Evolutionary conservation across 2,113 vertebrate species (phyloP).

Genomic region (Aleadryas rufinucha): DNA sequence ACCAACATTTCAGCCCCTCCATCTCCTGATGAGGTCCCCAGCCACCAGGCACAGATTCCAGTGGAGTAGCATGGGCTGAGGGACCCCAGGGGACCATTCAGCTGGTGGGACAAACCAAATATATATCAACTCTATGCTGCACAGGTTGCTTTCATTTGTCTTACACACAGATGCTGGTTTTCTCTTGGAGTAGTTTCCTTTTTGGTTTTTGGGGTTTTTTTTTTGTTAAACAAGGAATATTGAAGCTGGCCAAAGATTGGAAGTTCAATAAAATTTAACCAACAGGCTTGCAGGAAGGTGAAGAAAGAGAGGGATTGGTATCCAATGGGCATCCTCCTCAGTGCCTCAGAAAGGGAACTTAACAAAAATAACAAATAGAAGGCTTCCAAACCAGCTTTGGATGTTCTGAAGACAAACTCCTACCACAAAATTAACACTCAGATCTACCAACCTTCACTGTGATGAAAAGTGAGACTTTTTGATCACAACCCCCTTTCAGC

Average conservation of each 20-base stretch:
- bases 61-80: background rate
- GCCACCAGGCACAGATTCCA: background rate
- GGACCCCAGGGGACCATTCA: background rate
- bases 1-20: background rate
- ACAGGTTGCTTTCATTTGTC: background rate
- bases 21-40: background rate
- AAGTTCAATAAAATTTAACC: background rate
- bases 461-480: background rate
- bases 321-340: background rate
- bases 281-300: background rate
- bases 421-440: background rate
- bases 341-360: background rate
- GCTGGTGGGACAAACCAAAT: background rate
- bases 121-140: too few species aligned
- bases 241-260: background rate
- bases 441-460: background rate
- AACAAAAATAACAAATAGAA: background rate
- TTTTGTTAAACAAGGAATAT: too few species aligned
- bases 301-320: background rate
- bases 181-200: background rate
- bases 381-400: background rate
- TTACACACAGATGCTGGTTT: background rate
- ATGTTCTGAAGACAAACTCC: background rate
- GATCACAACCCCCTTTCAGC: background rate
- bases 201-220: too few species aligned